Evolutionary conservation across 1,140 invertebrate species (phyloP), one percentile per base, ranked within the genome.

Genomic region (Phocides pigmalion): DNA sequence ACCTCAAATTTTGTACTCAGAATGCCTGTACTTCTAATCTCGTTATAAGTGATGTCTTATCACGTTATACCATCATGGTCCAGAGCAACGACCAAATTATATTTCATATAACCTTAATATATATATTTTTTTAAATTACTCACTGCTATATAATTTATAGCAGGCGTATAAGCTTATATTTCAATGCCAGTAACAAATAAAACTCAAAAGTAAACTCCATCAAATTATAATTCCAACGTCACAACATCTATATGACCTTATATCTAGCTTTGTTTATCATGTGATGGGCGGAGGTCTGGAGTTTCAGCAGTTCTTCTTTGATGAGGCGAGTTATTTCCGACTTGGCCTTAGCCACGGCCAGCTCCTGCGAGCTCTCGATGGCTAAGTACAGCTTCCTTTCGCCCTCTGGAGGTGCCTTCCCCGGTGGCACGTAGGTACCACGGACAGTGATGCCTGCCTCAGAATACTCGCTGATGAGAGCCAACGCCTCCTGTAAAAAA

Each of bases 371-470:
- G 63, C 98, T 99, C 87, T 99, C 99, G 80, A 99, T 99, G n/a
- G 98, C 98, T 37, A 99, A 92, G 88, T 99, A 99, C 0, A 99
- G 92, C 85, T 99, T 99, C 9, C 98, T 93, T 74, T 99, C 99
- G 8, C 98, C 98, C 71, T 99, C 98, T 0, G 97, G 97, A 0
- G 96, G 95, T 14, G 94, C 92, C 87, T 98, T 98, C n/a, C 97
- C 97, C 6, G 96, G 93, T 0, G 95, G 96, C 47, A 98, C 98
- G 83, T 98, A 99, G 0, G 98, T 99, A n/a, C 99, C 99, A 28
- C 99, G 93, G 0, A 99, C 99, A 0, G 98, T 99, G 16, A 99
- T 97, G 46, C 99, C 99, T 2, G 98, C 99, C 90, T 99, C 99
- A 0, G 98, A 99, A 90, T 99, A 99, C 88, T 99, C 99, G 15